Conservation (phyloP, 2,113 vertebrate species). For the Emydura subglobosa region DNA sequence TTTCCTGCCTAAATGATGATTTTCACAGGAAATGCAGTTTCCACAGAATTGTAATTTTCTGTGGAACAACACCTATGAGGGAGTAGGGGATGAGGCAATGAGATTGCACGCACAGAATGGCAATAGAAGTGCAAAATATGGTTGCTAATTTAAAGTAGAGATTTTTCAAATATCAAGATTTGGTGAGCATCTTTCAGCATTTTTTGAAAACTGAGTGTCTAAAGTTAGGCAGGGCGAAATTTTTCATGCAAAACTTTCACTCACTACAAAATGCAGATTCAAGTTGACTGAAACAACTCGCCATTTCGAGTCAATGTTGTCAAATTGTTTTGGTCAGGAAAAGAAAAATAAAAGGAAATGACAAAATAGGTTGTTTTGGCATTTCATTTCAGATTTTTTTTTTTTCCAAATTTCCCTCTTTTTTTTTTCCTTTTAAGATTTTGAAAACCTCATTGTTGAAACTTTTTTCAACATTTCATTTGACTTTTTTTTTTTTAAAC, state of each 20-base stretch:
- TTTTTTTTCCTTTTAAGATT: background rate
- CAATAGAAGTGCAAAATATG: background rate
- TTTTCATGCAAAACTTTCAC: background rate
- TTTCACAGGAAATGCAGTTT: background rate
- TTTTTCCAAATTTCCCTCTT: no score
- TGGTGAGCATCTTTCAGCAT: accelerated
- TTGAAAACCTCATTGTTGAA: background rate
- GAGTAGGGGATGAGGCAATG: background rate
- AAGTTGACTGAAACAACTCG: background rate
- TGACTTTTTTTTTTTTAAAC: background rate
- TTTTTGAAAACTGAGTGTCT: background rate
- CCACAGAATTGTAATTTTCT: background rate
- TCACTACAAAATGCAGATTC: background rate
- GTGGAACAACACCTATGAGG: background rate
- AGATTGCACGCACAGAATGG: background rate
- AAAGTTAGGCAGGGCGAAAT: background rate
- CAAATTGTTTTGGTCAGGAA: background rate
- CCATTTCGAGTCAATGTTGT: background rate
- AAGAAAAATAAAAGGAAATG: background rate
- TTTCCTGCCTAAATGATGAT: background rate
- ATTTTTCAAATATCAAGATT: background rate
- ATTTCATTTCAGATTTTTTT: background rate
- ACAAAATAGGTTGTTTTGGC: background rate
- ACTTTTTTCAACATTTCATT: background rate
- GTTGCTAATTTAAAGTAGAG: background rate